Percentiles rank a stretch among this genome's conserved stretches.
phyloP scores from a whole-genome alignment of 2,888 invertebrate species.

The Bugula neritina region DNA sequence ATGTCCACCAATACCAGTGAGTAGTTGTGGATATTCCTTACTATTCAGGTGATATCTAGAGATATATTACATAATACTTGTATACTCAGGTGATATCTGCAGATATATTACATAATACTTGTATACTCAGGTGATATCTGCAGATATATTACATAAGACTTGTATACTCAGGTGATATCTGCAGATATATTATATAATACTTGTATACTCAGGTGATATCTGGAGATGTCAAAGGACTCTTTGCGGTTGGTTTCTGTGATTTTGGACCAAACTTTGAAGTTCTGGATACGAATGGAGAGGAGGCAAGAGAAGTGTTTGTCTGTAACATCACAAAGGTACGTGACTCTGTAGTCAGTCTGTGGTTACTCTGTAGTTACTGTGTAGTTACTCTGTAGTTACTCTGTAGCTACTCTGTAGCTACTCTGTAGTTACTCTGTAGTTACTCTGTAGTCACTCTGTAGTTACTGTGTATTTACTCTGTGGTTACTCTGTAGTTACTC shows the following conservation, averaged over 20 bases:
- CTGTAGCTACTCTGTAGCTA: too few relatives aligned
- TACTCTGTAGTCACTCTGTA: too few relatives aligned
- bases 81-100: not conserved
- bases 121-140: not conserved
- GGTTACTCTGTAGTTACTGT: too few relatives aligned
- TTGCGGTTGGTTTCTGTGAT: slow-evolving; percentile 49
- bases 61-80: not conserved
- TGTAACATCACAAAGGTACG: slow-evolving; percentile 48
- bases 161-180: not conserved
- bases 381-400: too few relatives aligned
- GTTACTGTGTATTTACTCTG: too few relatives aligned
- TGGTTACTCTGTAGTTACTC: too few relatives aligned
- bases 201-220: slow-evolving; percentile 42
- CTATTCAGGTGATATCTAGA: too few relatives aligned
- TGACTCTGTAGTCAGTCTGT: not conserved
- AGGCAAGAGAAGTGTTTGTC: slow-evolving; percentile 49
- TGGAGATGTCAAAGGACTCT: slow-evolving; percentile 50
- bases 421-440: too few relatives aligned
- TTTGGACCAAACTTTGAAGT: slow-evolving; percentile 52
- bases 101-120: not conserved
- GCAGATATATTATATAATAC: not conserved
- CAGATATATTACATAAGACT: not conserved
- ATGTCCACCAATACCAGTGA: slow-evolving; percentile 43
- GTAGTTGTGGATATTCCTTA: slow-evolving; percentile 29
- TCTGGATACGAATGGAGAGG: slow-evolving; percentile 49